phyloP scores from a whole-genome alignment of 1,140 invertebrate species.

The Steinernema khuongi region DNA sequence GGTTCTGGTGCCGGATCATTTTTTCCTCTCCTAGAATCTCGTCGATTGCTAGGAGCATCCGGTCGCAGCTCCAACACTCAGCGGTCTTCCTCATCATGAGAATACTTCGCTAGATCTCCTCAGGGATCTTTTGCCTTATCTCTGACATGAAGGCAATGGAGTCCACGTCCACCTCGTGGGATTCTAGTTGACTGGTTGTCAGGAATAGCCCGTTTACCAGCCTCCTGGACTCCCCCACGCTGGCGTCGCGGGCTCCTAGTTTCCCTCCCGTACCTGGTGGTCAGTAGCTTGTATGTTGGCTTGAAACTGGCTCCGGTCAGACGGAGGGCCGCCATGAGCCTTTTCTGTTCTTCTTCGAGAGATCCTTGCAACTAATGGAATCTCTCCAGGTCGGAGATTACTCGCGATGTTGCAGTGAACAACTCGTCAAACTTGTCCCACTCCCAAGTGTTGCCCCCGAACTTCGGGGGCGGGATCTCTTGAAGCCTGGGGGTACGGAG shows the following conservation, averaged over 20 bases:
- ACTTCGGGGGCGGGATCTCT: neutral
- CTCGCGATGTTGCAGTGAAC: neutral
- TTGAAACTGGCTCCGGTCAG: neutral
- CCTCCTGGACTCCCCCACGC: neutral
- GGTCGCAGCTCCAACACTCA: neutral
- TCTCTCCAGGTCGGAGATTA: neutral
- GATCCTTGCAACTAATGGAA: neutral
- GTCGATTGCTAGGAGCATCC: neutral
- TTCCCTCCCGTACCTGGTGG: neutral
- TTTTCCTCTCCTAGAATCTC: neutral
- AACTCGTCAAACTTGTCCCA: neutral
- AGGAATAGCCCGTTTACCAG: neutral
- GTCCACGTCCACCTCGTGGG: neutral
- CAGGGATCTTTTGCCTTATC: neutral
- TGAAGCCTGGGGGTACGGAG: no score
- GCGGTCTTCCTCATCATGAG: neutral
- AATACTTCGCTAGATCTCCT: neutral
- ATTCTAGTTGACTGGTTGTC: neutral
- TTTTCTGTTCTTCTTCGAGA: neutral
- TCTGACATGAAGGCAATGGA: neutral
- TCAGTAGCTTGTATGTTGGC: neutral
- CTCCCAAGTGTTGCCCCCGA: neutral
- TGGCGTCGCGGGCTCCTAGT: neutral
- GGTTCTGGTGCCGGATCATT: no score
- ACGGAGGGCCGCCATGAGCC: neutral